Evolutionary conservation across 2,888 invertebrate species (phyloP), one percentile per base, ranked within the genome.

Genomic region (Saturnia pavonia): DNA sequence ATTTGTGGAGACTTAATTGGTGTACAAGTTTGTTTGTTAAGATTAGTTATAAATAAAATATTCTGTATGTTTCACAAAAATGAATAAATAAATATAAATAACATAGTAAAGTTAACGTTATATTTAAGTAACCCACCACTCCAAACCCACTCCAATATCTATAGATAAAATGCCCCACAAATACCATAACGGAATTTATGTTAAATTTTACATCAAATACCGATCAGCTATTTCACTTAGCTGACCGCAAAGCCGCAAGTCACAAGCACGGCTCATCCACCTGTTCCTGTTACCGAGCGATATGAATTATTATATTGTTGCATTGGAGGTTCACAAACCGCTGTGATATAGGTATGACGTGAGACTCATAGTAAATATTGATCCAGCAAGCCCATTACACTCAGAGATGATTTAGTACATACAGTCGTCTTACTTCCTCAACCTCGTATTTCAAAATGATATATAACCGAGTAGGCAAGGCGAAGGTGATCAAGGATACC

Each of bases 261-360:
- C 67, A 70, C 70, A 66, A 45, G 34, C 70, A 65, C 54, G 70
- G 43, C 48, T 66, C 34, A 70, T 70, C 70, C 67, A 66, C 40
- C 19, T 45, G 51, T 51, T 51, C 68, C 68, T 51, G 71, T 48
- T 63, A 63, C 65, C 25, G 60, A 40, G 63, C 60, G 54, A 65
- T 65, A 68, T 71, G 68, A 71, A 71, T 71, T 66, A 70, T 66
- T 54, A 71, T 40, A 68, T 34, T 42, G 65, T 71, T 60, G 63
- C 51, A 68, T 54, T 48, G n/a, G 68, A 54, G 40, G 54, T 54
- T 40, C 40, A 54, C 65, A 40, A 65, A 40, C 60, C 57, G 67
- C 57, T 69, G 68, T 71, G 71, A 71, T 48, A 51, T 65, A 68
- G 71, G 68, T 66, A 68, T 71, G 71, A 71, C 71, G 68, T 51